Conservation (phyloP, 2,113 vertebrate genomes). For the Burhinus bistriatus region DNA sequence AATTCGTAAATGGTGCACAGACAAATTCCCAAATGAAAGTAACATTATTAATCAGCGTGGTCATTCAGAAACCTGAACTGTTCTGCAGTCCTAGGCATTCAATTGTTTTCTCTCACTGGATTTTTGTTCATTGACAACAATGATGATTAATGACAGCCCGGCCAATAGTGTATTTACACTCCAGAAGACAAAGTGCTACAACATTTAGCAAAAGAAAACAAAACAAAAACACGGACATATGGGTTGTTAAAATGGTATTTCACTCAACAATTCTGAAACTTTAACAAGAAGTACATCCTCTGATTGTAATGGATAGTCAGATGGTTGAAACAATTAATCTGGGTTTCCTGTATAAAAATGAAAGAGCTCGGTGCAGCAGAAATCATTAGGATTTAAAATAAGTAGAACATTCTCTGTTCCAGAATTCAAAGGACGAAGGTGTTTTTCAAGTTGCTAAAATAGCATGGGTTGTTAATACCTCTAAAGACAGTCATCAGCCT, state of each 20-base stretch:
- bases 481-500: neutral
- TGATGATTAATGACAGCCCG: conserved; percentile 23
- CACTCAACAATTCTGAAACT: conserved; percentile 23
- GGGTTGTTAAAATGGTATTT: conserved; percentile 53
- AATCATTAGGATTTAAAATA: conserved; percentile 53
- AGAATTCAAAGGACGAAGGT: conserved; percentile 36
- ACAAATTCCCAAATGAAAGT: neutral
- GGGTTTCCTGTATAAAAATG: conserved; percentile 33
- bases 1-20: neutral
- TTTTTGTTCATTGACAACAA: conserved; percentile 36
- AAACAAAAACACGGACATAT: conserved; percentile 52
- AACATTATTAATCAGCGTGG: neutral
- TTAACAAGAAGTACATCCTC: conserved; percentile 29
- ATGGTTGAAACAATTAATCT: conserved; percentile 62
- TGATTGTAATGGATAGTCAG: conserved; percentile 47
- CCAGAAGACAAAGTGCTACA: conserved; percentile 5
- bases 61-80: conserved; percentile 8
- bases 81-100: neutral
- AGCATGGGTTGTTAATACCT: conserved; percentile 18
- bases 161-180: neutral
- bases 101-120: neutral
- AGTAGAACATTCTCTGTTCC: conserved; percentile 37
- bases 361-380: conserved; percentile 35
- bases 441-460: conserved; percentile 59
- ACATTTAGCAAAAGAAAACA: conserved; percentile 11